Percentiles rank a stretch among this genome's conserved stretches.
Conservation (phyloP, 2,113 vertebrate species). For the Cyphomyrus discorhynchus region DNA sequence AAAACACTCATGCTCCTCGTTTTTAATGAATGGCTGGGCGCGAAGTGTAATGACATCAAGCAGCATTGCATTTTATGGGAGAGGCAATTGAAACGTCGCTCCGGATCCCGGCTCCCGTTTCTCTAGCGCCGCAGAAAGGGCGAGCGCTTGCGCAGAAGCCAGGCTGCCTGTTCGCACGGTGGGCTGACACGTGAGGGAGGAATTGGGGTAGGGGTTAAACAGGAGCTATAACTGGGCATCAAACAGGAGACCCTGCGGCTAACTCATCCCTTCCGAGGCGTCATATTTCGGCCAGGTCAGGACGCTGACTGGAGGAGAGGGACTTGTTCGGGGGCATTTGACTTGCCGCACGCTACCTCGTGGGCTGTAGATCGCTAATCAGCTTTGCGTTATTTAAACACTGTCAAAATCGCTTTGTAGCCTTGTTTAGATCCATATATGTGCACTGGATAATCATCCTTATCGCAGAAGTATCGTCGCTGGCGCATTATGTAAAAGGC, state of each 20-base stretch:
- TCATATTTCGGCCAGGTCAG: background rate
- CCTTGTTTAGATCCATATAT: background rate
- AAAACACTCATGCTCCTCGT: background rate
- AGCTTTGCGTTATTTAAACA: background rate
- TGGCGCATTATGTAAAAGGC: background rate
- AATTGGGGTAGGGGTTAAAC: background rate
- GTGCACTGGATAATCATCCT: background rate
- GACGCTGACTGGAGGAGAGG: background rate
- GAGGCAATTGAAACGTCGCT: background rate
- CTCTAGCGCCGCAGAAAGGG: background rate
- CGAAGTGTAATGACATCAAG: background rate
- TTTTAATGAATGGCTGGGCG: background rate
- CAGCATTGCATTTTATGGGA: background rate
- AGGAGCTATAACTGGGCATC: background rate
- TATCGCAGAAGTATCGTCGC: background rate
- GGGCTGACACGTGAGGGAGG: background rate
- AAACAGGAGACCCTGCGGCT: background rate
- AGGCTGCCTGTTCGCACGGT: background rate
- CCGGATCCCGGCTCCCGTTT: background rate
- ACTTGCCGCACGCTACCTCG: background rate
- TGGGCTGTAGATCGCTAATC: background rate
- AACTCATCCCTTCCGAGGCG: background rate
- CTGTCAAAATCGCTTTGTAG: background rate
- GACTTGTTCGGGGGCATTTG: background rate
- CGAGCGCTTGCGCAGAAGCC: background rate